Base-by-base conservation (phyloP, 2,113 vertebrate species). In the Micromys minutus region DNA sequence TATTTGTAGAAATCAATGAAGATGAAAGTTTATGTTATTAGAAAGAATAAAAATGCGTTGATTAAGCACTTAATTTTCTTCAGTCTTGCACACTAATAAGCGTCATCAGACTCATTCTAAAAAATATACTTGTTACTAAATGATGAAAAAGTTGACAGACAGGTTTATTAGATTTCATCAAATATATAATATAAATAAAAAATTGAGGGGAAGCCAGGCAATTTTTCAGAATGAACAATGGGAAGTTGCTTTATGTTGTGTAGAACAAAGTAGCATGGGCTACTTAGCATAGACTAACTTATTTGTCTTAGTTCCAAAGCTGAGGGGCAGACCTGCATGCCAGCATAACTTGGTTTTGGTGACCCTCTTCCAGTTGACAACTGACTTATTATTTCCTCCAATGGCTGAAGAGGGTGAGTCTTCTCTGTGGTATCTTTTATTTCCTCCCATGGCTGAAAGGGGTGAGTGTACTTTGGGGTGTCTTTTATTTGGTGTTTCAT, bases 1-100 rank as follows among this genome's bases (percentile, higher is more conserved):
- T 10, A 84, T 91, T 87, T 88, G 36, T 39, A 29, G 93, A 90
- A 94, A 22, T 83, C 10, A 92, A 21, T 83, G 55, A 91, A 84
- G 45, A 94, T 93, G 21, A 95, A 95, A 93, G 81, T 91, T 91
- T 42, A 55, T 80, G 8, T 79, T 93, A 75, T 7, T 83, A 59
- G 8, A 83, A 85, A 31, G 19, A 94, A 92, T 90, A 61, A 65
- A 39, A 87, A 91, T 15, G 59, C 75, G 74, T 52, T 76, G n/a
- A 80, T 67, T 90, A 97, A 87, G 93, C 59, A 5, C n/a, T 90
- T 95, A 87, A 42, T 92, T 96, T 94, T 72, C 79, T 85, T 89
- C 22, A 92, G 26, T 85, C n/a, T 39, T 74, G 34, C 22, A 95
- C 26, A 47, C n/a, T 87, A 87, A 94, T 92, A 34, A 87, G 69